Base-by-base conservation (phyloP, 2,888 invertebrate species). In the Frankliniella fusca region DNA sequence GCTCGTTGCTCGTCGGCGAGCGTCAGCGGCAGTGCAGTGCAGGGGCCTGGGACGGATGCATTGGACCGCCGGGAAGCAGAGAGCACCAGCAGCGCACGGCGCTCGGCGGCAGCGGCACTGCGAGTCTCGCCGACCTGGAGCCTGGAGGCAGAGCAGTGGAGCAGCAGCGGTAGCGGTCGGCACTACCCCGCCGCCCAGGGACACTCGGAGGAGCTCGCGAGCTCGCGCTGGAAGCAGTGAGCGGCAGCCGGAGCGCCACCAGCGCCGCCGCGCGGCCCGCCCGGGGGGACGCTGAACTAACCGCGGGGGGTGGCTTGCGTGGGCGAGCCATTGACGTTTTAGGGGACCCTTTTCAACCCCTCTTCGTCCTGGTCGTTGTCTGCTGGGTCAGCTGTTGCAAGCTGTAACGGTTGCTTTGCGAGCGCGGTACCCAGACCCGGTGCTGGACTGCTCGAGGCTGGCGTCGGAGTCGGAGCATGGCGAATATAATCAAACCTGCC, bases 151-250 rank as follows among this genome's bases (percentile, higher is more conserved):
- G 54, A 54, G 18, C 2, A 54, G 3, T 7, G 54, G 18, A 54
- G n/a, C n/a, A n/a, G 54, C 15, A 20, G 54, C 20, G 54, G 54
- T 54, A 5, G 54, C 12, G 38, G 54, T 54, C 54, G 54, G 54
- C 70, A 11, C 70, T 70, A 70, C 70, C 23, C 70, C 70, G 7
- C 70, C n/a, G 70, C 70, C n/a, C 70, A 70, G 70, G 23, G 70
- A 20, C 70, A 38, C 38, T 38, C 23, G 70, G 70, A 38, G 5
- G 38, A 38, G 5, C 38, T n/a, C n/a, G n/a, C n/a, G n/a, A 38
- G 38, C n/a, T n/a, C n/a, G 38, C 38, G 38, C 70, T 70, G 70
- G 70, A 70, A 10, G 70, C 23, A 38, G 38, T 38, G 38, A 38
- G 38, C 38, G 70, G 23, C 11, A 10, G 23, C 1, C n/a, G 23